A percentile compares a stretch with the other conserved stretches of the same genome.
These are phyloP conservation scores for Buphagus erythrorhynchus DNA, from an alignment of 2,797 vertebrate species.

Conservation along the genomic window DNA sequence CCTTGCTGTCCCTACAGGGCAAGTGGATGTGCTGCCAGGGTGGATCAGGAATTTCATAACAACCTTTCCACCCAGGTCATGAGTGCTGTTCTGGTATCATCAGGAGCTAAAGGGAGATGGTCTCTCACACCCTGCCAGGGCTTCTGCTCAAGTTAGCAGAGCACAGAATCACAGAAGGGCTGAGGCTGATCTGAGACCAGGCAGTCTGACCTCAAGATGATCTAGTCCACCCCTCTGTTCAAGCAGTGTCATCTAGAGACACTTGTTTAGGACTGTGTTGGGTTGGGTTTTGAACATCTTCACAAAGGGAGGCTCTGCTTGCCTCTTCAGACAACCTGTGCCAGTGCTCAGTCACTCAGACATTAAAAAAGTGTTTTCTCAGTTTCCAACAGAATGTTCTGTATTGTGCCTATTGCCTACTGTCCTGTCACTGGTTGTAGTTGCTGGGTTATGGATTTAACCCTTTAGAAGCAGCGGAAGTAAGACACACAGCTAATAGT, in stretches of 20 bases:
- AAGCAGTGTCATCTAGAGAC: neutral
- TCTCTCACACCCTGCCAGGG: neutral
- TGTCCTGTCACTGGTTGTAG: neutral
- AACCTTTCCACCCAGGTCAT: neutral
- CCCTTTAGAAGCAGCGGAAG: too few species aligned
- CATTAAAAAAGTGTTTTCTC: neutral
- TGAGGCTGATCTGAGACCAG: neutral
- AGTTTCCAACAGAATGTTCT: neutral
- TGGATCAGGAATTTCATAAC: neutral
- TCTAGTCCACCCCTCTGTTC: neutral
- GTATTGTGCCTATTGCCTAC: neutral
- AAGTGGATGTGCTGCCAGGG: neutral
- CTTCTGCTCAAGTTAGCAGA: neutral
- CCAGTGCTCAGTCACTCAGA: neutral
- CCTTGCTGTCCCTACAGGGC: neutral
- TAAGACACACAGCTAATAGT: too few species aligned
- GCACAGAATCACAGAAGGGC: neutral
- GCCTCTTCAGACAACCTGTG: neutral
- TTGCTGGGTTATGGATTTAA: too few species aligned
- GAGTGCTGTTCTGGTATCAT: neutral
- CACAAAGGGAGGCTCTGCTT: neutral
- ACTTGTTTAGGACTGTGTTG: neutral
- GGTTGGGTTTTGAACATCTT: neutral
- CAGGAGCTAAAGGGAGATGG: neutral
- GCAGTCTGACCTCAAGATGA: neutral